Evolutionary conservation across 53 echinoderm and acorn worm species (phyloP).

Genomic region (Astropecten irregularis): DNA sequence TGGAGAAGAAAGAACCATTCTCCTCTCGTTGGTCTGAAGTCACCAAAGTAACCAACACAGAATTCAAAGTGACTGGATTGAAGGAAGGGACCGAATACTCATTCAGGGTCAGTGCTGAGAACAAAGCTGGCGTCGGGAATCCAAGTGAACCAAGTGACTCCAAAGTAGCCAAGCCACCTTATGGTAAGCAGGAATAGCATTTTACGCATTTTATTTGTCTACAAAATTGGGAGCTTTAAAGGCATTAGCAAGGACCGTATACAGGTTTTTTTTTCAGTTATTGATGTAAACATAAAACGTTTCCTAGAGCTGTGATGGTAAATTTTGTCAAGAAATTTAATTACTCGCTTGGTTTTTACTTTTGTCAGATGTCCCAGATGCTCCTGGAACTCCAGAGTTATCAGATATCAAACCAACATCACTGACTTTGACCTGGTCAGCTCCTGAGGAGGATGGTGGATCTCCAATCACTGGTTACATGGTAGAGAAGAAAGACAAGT

Average conservation of each 20-base stretch:
- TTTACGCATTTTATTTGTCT: too few species aligned
- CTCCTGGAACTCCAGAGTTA: constrained; percentile 81
- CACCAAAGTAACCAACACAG: constrained; percentile 71
- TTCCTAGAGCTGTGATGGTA: too few species aligned
- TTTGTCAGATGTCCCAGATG: constrained; percentile 82
- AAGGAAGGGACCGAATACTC: constrained; percentile 84
- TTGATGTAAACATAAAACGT: too few species aligned
- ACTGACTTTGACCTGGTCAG: constrained; percentile 75
- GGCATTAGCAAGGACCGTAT: too few species aligned
- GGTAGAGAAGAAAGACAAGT: constrained; percentile 85
- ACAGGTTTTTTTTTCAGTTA: too few species aligned
- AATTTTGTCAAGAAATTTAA: too few species aligned
- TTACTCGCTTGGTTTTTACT: too few species aligned
- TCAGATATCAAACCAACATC: constrained; percentile 71
- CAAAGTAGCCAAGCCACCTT: constrained; percentile 87
- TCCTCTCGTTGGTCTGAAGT: constrained; percentile 85
- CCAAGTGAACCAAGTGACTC: constrained; percentile 80
- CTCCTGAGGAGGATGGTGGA: constrained; percentile 85
- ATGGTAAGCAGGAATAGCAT: too few species aligned
- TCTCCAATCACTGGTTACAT: constrained; percentile 88
- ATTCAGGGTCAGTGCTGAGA: constrained; percentile 96
- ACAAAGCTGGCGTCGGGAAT: constrained; percentile 93
- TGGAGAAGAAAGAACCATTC: constrained; percentile 87
- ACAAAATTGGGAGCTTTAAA: too few species aligned
- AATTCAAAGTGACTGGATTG: constrained; percentile 73